Base-by-base conservation (phyloP, 2,113 vertebrate genomes). In the Mohoua ochrocephala region DNA sequence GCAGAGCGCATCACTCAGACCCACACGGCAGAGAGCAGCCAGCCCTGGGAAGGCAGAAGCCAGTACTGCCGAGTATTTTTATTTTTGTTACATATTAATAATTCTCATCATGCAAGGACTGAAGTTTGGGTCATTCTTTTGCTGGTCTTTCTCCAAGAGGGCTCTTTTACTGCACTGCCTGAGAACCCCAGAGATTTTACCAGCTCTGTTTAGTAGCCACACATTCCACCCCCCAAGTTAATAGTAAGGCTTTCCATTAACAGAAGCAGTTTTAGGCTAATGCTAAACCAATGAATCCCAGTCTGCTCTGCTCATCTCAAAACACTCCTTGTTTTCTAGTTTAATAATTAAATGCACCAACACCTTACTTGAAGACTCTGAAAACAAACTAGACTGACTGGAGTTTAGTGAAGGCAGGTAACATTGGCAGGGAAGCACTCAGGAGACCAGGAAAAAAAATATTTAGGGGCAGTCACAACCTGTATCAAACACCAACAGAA, bases 331-430 rank as follows among this genome's bases (percentile, higher is more conserved):
- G 37, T 33, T 84, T 74, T 35, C 44, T 18, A 20, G 73, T 75
- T 95, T 94, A 95, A 87, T 94, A 30, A 92, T 95, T 94, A 95
- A 87, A 37, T 2, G 10, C 31, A 39, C 14, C n/a, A 26, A 39
- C 26, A 15, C 11, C 20, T 84, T 87, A 90, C 59, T 5, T 61
- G 56, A 91, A 87, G 18, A 0, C 27, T 63, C 35, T 39, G 20
- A 41, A 35, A 74, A 60, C n/a, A 75, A 93, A 50, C 28, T 7
- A 84, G 22, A 30, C 27, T 88, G 63, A 20, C 54, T 17, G 6
- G 53, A 79, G 42, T 20, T 86, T 9, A 23, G 26, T 17, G 11
- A 74, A 47, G 57, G 56, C 23, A 42, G 19, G 60, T 59, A 84
- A 27, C 4, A 19, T 11, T 56, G 54, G 28, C 54, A 77, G 44